These are phyloP conservation scores for Synchiropus splendidus DNA, from an alignment of 2,113 vertebrate genomes.

Conservation along the genomic window DNA sequence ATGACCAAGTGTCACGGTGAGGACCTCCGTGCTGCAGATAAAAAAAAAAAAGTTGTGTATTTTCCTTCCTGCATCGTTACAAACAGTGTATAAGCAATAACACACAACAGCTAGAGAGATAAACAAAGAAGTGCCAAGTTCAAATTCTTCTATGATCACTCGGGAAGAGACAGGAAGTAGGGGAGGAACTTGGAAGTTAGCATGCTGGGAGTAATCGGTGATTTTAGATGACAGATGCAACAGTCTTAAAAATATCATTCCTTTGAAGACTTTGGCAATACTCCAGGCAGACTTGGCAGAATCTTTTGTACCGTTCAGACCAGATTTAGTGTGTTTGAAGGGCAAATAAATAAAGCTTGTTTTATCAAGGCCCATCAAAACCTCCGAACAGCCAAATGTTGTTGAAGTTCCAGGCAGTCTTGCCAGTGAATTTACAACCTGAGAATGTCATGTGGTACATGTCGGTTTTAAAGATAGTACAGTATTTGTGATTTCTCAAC, in stretches of 20 bases:
- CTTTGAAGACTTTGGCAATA: conserved; percentile 28
- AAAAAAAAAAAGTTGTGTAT: conserved; percentile 7
- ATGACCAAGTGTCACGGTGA: background rate
- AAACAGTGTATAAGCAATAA: conserved; percentile 29
- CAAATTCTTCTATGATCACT: conserved; percentile 16
- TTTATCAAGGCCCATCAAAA: too few species aligned
- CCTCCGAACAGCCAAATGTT: too few species aligned
- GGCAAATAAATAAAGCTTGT: too few species aligned
- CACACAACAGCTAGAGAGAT: conserved; percentile 5
- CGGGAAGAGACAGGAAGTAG: conserved; percentile 5
- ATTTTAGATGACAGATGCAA: conserved; percentile 1
- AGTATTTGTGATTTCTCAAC: too few species aligned
- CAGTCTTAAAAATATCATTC: conserved; percentile 7
- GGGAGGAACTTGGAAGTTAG: background rate
- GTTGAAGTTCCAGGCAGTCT: too few species aligned
- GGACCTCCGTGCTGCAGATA: background rate
- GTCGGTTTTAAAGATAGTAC: too few species aligned
- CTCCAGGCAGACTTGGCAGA: conserved; percentile 31
- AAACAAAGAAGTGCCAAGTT: conserved; percentile 10
- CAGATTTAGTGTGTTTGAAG: too few species aligned
- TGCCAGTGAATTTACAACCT: too few species aligned
- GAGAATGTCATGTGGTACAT: too few species aligned
- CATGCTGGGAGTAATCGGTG: background rate
- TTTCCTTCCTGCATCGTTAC: conserved; percentile 12
- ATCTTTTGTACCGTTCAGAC: conserved; percentile 12